Base-by-base conservation (phyloP, 2,888 invertebrate species). In the Hirudinaria manillensis region DNA sequence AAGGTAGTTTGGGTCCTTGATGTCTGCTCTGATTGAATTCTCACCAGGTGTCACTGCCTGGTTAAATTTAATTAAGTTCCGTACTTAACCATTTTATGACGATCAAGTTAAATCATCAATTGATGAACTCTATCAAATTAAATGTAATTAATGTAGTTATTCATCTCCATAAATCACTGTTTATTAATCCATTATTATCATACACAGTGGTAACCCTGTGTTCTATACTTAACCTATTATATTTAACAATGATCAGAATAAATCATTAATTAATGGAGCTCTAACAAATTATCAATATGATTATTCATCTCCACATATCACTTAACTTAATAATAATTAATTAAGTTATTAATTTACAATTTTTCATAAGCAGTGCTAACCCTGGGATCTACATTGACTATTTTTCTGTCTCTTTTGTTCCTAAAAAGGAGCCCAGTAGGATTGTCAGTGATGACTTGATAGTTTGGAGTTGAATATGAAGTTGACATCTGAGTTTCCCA, bases 371-470 rank as follows among this genome's bases (percentile, higher is more conserved):
- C 16, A 34, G 16, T 36, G 56, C 38, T 77, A 79, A 85, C 85
- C 80, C 84, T 85, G 70, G 92, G 91, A 82, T 92, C 90, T 0
- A 91, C 90, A 80, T 88, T 90, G 70, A 93, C 88, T 61, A 90
- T 88, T 85, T 91, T 91, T 80, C 91, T 89, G 83, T 93, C 93
- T 78, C 91, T 89, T 74, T 90, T 89, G 83, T 92, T 92, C 87
- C 91, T 91, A 81, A 93, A 93, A 53, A 91, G 85, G 36, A 93
- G 83, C 0, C 93, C 92, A 77, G 87, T 88, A 7, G 88, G 88
- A n/a, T 90, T 89, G 82, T 92, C 90, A 81, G 91, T 89, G 34
- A 91, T 84, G 0, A 91, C 91, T 86, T 89, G 89, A 83, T 90
- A 94, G 86, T 93, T 93, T 70, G 90, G 88, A 36, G 91, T 91